Conservation (phyloP, 2,113 vertebrate genomes). For the Syngnathoides biaculeatus region DNA sequence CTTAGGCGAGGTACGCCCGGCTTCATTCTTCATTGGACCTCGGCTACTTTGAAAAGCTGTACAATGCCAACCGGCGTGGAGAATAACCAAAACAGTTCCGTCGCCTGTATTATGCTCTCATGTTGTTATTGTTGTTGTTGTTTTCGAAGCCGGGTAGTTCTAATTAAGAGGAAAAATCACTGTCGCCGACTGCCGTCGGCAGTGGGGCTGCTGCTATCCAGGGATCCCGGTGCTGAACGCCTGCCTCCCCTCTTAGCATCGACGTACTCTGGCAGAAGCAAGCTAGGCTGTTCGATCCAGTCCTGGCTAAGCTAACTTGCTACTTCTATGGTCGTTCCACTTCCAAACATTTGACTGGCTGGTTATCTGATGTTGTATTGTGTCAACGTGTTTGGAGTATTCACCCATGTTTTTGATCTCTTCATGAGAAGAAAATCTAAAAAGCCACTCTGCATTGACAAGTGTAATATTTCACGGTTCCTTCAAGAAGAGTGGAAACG, state of each 20-base stretch:
- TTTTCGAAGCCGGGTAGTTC: background rate
- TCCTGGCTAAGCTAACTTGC: constrained; percentile 47
- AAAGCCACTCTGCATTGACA: background rate
- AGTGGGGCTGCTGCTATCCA: constrained; percentile 56
- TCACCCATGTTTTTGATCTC: background rate
- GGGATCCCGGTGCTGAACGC: constrained; percentile 63
- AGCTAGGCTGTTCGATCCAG: constrained; percentile 48
- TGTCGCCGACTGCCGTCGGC: constrained; percentile 24
- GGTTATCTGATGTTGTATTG: background rate
- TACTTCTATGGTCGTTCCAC: constrained; percentile 24
- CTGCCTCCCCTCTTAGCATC: background rate
- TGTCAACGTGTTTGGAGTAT: background rate
- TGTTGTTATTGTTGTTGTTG: background rate
- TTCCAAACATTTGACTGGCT: background rate
- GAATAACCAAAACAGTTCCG: background rate
- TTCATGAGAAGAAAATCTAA: background rate
- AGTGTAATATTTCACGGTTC: background rate
- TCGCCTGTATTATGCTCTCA: background rate
- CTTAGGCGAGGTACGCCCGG: constrained; percentile 62
- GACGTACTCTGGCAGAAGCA: constrained; percentile 16
- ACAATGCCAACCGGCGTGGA: background rate
- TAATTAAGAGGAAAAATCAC: constrained; percentile 17
- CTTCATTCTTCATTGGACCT: constrained; percentile 44
- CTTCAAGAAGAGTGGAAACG: background rate
- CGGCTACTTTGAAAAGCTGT: background rate